Evolutionary conservation across 2,888 invertebrate species (phyloP), one percentile per base, ranked within the genome.

Genomic region (Synanthedon myopaeformis): DNA sequence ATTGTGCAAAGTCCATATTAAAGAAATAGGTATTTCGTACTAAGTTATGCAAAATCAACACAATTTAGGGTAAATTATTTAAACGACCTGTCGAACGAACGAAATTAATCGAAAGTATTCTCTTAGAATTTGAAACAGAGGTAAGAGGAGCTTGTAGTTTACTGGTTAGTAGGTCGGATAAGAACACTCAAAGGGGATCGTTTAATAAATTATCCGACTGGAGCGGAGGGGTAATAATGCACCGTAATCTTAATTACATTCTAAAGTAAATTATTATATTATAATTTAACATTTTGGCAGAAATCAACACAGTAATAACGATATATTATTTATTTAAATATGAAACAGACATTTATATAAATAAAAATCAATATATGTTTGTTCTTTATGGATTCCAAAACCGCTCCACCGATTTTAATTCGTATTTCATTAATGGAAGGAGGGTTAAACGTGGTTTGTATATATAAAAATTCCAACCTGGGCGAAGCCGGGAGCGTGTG

Each of bases 41-140:
- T 72, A 69, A 66, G 58, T 57, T 58, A 59, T 55, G 59, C 52
- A 57, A 62, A 65, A 61, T 65, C 61, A 62, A 67, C 62, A 67
- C 63, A 63, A 67, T 69, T 64, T 65, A 62, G 66, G 63, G 70
- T 77, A 69, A 76, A 78, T 80, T 75, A 79, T 76, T 80, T 75
- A 80, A 78, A 73, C 73, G 70, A 70, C 70, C 73, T 73, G 75
- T 78, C 77, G 75, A 75, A 77, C 72, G 67, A 72, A 69, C 61
- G 61, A 74, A 77, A 79, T 80, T 80, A 78, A 80, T 79, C 72
- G 79, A 76, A 76, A 78, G 74, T 75, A 79, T 79, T 78, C 69
- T 64, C 67, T 72, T 70, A 66, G 74, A 75, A 78, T 77, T 78
- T 64, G 63, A 65, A 75, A 72, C 63, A 64, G 71, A 64, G 58